phyloP scores from a whole-genome alignment of 2,888 invertebrate genomes.

The Dichetophora obliterata region DNA sequence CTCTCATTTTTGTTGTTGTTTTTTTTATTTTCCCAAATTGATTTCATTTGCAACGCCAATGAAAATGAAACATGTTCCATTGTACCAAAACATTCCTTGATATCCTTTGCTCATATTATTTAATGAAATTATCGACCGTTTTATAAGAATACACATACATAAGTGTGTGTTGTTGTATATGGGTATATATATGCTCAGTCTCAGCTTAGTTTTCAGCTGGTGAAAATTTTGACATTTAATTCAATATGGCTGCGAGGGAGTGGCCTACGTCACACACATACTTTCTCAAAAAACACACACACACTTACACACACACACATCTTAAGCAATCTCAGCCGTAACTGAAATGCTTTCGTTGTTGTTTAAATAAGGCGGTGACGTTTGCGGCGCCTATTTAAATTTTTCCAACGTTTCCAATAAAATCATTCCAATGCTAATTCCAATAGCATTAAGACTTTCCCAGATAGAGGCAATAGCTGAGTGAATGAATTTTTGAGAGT shows the following conservation, averaged over 20 bases:
- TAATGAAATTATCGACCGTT: conserved; percentile 32
- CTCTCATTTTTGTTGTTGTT: conserved; percentile 7
- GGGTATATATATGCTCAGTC: too few species aligned
- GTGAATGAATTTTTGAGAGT: too few species aligned
- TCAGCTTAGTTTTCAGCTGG: too few species aligned
- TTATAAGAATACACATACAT: not conserved
- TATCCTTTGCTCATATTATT: conserved; percentile 4
- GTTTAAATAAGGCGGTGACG: conserved; percentile 40
- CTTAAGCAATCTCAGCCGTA: not conserved
- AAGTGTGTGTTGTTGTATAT: not conserved
- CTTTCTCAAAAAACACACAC: conserved; percentile 38
- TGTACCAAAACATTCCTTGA: conserved; percentile 42
- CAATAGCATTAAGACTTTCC: not conserved
- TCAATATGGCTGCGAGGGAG: conserved; percentile 70
- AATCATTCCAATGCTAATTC: conserved; percentile 3
- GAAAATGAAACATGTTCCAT: conserved; percentile 39
- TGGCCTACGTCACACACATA: conserved; percentile 56
- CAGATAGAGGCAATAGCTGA: too few species aligned
- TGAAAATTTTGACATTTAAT: conserved; percentile 42
- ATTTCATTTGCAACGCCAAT: conserved; percentile 48
- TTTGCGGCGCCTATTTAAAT: conserved; percentile 18
- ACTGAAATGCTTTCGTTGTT: not conserved
- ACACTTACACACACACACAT: conserved; percentile 1
- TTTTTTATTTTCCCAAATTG: conserved; percentile 57
- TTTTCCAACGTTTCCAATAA: not conserved